Evolutionary conservation across 2,797 vertebrate species (phyloP).

Genomic region (Malacoraja senta): DNA sequence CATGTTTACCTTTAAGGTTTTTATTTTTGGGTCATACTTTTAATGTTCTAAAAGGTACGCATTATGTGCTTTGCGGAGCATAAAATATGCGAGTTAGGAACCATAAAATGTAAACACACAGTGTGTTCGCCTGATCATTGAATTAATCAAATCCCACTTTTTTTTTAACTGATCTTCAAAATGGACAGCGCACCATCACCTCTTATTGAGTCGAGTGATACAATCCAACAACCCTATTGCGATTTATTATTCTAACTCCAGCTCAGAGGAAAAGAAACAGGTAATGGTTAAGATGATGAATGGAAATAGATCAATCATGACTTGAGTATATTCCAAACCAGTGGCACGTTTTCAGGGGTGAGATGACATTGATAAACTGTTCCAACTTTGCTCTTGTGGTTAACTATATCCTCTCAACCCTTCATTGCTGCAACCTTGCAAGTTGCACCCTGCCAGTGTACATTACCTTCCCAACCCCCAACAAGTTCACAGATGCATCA

Average conservation of each 20-base stretch:
- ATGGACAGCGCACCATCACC: background rate
- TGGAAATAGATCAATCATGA: constrained; percentile 12
- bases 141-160: background rate
- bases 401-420: constrained; percentile 15
- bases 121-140: background rate
- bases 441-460: background rate
- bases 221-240: background rate
- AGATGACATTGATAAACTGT: constrained; percentile 34
- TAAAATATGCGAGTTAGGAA: background rate
- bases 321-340: constrained; percentile 19
- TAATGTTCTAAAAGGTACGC: background rate
- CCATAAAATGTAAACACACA: background rate
- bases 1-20: constrained; percentile 18
- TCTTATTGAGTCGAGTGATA: background rate
- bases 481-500: background rate
- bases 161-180: background rate
- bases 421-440: constrained; percentile 19
- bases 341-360: background rate
- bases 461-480: background rate
- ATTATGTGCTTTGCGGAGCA: background rate
- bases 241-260: background rate
- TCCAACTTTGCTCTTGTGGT: constrained; percentile 29
- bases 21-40: background rate
- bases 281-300: background rate
- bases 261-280: background rate